These are phyloP conservation scores for Parthenolecanium corni DNA, from an alignment of 2,888 invertebrate species.

Conservation along the genomic window DNA sequence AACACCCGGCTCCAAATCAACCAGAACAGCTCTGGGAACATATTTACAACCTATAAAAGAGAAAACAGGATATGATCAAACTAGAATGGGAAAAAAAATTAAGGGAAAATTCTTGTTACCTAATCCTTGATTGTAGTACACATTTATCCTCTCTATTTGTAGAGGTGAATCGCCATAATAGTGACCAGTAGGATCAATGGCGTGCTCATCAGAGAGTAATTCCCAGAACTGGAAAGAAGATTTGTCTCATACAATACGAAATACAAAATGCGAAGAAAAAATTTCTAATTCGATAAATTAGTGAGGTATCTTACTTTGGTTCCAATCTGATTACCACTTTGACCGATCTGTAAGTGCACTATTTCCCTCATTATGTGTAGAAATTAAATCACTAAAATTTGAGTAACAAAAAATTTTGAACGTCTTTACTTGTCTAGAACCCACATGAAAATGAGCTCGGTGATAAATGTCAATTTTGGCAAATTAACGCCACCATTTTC, in stretches of 20 bases:
- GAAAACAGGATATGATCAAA: neutral
- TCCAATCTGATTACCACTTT: slow-evolving; percentile 92
- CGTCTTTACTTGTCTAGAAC: slow-evolving; percentile 8
- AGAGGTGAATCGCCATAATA: slow-evolving; percentile 50
- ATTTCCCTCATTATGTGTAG: slow-evolving; percentile 73
- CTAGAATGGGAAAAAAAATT: neutral
- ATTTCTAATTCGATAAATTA: neutral
- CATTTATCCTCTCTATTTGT: slow-evolving; percentile 51
- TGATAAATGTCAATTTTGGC: too few species aligned
- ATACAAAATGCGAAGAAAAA: neutral
- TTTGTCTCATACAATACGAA: neutral
- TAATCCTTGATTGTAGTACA: slow-evolving; percentile 20
- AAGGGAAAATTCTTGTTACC: neutral
- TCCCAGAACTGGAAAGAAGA: slow-evolving; percentile 56
- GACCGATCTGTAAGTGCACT: slow-evolving; percentile 86
- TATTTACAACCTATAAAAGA: slow-evolving; percentile 14
- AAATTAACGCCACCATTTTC: neutral
- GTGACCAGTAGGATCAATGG: slow-evolving; percentile 49
- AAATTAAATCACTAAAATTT: slow-evolving; percentile 17
- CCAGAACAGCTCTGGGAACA: slow-evolving; percentile 19
- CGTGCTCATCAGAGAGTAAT: slow-evolving; percentile 66
- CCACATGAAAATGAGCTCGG: slow-evolving; percentile 9
- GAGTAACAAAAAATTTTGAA: slow-evolving; percentile 22
- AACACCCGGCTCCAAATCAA: slow-evolving; percentile 21
- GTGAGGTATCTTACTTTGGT: slow-evolving; percentile 58